These are phyloP conservation scores for Malurus alboscapulatus DNA, from an alignment of 2,113 vertebrate species.

Conservation along the genomic window DNA sequence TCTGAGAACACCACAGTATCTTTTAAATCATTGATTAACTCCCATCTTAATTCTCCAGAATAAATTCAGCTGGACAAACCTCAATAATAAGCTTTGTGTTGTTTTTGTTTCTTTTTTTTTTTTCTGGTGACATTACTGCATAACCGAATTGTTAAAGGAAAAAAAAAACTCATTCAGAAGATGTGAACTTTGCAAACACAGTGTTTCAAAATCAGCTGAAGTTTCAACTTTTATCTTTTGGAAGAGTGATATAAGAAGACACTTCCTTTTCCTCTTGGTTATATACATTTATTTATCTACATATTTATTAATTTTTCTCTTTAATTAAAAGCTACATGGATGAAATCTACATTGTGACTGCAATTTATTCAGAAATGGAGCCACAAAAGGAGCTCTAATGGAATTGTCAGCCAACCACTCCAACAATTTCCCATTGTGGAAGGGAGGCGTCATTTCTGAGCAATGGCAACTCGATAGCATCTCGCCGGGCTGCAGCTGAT, in stretches of 20 bases:
- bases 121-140: neutral
- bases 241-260: neutral
- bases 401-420: neutral
- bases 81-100: neutral
- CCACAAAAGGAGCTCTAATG: neutral
- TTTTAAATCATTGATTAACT: neutral
- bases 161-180: neutral
- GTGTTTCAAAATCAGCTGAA: neutral
- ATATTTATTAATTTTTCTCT: neutral
- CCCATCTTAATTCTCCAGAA: neutral
- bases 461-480: constrained; percentile 28
- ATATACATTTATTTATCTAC: neutral
- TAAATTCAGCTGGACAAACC: neutral
- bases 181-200: neutral
- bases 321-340: neutral
- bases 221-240: neutral
- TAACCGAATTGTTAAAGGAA: neutral
- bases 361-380: neutral
- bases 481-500: constrained; percentile 9
- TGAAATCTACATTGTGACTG: neutral
- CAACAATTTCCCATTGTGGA: constrained; percentile 29
- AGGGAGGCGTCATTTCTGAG: constrained; percentile 41
- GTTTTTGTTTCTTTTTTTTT: neutral
- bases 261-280: neutral
- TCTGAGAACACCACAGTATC: neutral